Evolutionary conservation across 2,888 invertebrate genomes (phyloP), one percentile per base, ranked within the genome.

Genomic region (Cybosia mesomella): DNA sequence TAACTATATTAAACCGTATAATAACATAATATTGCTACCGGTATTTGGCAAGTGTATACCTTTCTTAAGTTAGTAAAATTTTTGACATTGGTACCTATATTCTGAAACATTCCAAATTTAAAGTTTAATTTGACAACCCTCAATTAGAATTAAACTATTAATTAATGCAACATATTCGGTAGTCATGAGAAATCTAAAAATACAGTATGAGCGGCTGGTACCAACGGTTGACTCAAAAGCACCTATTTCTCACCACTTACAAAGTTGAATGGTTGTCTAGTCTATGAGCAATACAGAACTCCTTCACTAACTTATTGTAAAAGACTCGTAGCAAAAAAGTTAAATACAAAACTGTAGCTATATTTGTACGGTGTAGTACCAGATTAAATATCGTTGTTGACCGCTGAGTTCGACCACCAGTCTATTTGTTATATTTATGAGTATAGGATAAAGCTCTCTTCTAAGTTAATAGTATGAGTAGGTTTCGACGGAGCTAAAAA

Each of bases 311-410:
- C n/a, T 22, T 22, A 32, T 57, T 43, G 9, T 49, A 64, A 57
- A 28, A 64, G 10, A 43, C 21, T 34, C 10, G 21, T 21, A 36
- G 59, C 59, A 36, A 59, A 64, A 63, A 58, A 58, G 32, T 58
- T 10, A n/a, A 58, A 64, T 64, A 64, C 22, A 24, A 64, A 58
- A 58, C n/a, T 2, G 32, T 64, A 57, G 39, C 39, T 43, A 21
- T 43, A 58, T 58, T 49, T 64, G 28, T 58, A 64, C 32, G 32
- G 32, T 11, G 43, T 49, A n/a, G 13, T 58, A 18, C 58, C 21
- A 22, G 22, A 13, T 36, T 58, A 36, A 8, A 36, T 22, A 22
- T 36, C 9, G 36, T 59, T 59, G 58, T 36, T 15, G 21, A 58
- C 36, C 21, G 36, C 15, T 10, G 24, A 28, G 8, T 55, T 7